phyloP scores from a whole-genome alignment of 1,140 invertebrate genomes.

The Tyrophagus putrescentiae region DNA sequence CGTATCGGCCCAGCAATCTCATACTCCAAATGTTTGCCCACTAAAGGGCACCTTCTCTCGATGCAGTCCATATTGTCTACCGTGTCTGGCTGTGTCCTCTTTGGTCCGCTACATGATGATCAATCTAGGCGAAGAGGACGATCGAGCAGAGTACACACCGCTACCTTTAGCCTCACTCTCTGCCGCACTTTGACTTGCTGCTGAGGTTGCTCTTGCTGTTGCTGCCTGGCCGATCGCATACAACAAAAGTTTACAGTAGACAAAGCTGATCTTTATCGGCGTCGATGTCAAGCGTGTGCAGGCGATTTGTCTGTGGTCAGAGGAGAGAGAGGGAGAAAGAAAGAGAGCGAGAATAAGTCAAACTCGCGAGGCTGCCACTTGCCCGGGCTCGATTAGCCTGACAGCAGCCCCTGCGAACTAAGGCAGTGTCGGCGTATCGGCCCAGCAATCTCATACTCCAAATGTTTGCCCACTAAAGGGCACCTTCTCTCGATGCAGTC shows the following conservation, averaged over 20 bases:
- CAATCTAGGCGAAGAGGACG: slow-evolving; percentile 5
- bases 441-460: slow-evolving; percentile 5
- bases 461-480: slow-evolving; percentile 9
- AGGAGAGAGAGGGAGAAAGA: not conserved
- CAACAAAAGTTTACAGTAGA: slow-evolving; percentile 10
- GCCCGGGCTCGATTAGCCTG: slow-evolving; percentile 11
- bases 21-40: slow-evolving; percentile 11
- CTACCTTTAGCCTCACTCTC: not conserved
- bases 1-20: slow-evolving; percentile 3
- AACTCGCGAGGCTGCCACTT: not conserved
- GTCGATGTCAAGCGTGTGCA: slow-evolving; percentile 12
- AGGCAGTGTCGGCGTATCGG: not conserved
- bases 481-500: not conserved
- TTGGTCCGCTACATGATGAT: slow-evolving; percentile 7
- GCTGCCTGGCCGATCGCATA: no score
- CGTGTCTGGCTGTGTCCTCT: not conserved
- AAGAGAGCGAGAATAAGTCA: not conserved
- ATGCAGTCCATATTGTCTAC: not conserved
- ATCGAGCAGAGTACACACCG: no score
- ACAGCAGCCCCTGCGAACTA: not conserved
- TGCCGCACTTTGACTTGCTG: not conserved
- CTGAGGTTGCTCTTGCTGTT: not conserved
- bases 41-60: not conserved
- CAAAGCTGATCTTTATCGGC: slow-evolving; percentile 15
- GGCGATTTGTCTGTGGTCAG: slow-evolving; percentile 8